phyloP scores from a whole-genome alignment of 64 coral and sea anemone genomes.

The Actinia equina region DNA sequence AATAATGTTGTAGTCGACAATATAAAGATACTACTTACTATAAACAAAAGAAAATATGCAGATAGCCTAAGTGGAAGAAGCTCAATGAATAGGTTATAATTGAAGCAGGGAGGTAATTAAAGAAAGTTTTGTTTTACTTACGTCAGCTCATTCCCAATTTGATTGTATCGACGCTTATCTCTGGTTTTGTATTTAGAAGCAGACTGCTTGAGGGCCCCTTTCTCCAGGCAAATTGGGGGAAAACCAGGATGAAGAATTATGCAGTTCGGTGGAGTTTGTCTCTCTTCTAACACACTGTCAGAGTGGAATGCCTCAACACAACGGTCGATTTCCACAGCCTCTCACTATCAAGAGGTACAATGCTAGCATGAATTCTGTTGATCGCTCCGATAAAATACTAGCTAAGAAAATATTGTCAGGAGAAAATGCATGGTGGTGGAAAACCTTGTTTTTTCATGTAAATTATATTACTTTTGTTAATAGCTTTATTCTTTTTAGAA shows the following conservation, averaged over 20 bases:
- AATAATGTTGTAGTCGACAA: too few species aligned
- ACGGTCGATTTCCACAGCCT: constrained; percentile 34
- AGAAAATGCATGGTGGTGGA: constrained; percentile 51
- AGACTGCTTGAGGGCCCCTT: constrained; percentile 28
- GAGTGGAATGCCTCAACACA: too few species aligned
- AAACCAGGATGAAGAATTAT: constrained; percentile 61
- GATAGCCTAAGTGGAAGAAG: too few species aligned
- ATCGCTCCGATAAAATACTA: constrained; percentile 63
- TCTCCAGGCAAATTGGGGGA: constrained; percentile 34
- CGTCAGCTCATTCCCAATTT: constrained; percentile 33
- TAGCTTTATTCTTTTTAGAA: constrained; percentile 48
- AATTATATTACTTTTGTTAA: constrained; percentile 60
- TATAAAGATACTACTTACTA: too few species aligned
- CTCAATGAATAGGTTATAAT: too few species aligned
- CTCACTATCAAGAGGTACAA: constrained; percentile 47
- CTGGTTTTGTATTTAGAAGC: constrained; percentile 18
- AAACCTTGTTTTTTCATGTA: constrained; percentile 45
- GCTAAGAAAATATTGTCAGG: constrained; percentile 19
- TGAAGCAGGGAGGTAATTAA: not conserved
- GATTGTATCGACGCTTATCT: too few species aligned
- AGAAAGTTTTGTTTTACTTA: too few species aligned
- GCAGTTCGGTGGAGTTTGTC: not conserved
- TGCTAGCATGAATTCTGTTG: constrained; percentile 63
- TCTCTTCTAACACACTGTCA: too few species aligned
- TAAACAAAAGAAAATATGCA: too few species aligned